phyloP scores from a whole-genome alignment of 2,888 invertebrate genomes.

The Eurytoma adleriae region DNA sequence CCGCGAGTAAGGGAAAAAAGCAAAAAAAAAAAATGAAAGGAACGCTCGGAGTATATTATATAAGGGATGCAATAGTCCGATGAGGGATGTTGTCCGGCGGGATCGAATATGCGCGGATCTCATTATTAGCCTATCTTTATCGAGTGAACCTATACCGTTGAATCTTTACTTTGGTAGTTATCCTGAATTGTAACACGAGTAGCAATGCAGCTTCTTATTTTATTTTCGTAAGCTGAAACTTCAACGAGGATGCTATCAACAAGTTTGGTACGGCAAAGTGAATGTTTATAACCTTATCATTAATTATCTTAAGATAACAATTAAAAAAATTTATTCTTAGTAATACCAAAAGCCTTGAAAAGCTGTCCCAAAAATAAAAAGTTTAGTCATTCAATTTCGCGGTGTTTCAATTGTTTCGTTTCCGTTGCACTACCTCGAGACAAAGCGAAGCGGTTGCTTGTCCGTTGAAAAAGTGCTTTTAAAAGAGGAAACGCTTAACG shows the following conservation, averaged over 20 bases:
- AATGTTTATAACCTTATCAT: no score
- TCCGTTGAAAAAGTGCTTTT: not conserved
- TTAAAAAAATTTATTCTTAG: no score
- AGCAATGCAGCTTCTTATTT: not conserved
- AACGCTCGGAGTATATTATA: not conserved
- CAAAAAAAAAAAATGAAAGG: no score
- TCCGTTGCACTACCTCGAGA: not conserved
- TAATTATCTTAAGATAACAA: no score
- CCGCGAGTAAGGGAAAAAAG: no score
- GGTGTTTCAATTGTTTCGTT: not conserved
- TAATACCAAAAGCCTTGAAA: no score
- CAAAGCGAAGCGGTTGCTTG: no score
- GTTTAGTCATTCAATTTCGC: not conserved
- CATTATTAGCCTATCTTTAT: not conserved
- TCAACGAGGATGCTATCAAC: not conserved
- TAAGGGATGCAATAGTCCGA: not conserved
- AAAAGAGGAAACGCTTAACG: constrained; percentile 13
- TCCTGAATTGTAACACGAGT: not conserved
- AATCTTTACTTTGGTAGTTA: not conserved
- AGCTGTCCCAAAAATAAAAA: no score
- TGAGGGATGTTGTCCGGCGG: not conserved
- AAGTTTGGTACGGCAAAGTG: no score
- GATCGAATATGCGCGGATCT: not conserved
- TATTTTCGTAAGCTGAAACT: not conserved
- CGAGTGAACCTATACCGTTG: no score